These are phyloP conservation scores for Hermaeophaga mercurialis DNA, from an alignment of 2,888 invertebrate genomes.

Conservation along the genomic window DNA sequence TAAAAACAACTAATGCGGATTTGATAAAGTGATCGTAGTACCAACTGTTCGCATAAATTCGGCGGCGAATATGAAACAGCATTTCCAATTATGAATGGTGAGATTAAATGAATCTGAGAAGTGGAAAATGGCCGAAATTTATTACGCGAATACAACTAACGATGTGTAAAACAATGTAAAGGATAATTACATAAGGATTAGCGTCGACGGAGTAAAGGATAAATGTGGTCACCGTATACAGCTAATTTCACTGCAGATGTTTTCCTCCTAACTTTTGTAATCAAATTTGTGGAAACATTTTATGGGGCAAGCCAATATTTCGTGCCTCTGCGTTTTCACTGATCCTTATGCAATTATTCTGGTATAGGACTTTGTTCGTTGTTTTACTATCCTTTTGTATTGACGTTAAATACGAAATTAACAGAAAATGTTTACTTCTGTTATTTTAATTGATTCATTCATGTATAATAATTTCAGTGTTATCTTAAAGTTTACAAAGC, in stretches of 20 bases:
- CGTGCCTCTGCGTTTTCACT: too few species aligned
- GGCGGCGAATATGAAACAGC: conserved; percentile 22
- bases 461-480: too few species aligned
- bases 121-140: conserved; percentile 24
- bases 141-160: conserved; percentile 31
- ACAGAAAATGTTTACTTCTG: too few species aligned
- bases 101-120: conserved; percentile 29
- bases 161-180: conserved; percentile 32
- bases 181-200: conserved; percentile 33
- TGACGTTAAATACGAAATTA: too few species aligned
- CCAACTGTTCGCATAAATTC: too few species aligned
- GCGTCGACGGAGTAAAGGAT: conserved; percentile 28
- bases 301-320: neutral
- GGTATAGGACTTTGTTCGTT: too few species aligned
- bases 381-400: too few species aligned
- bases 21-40: too few species aligned
- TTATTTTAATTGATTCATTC: too few species aligned
- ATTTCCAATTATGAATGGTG: conserved; percentile 26
- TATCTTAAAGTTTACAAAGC: too few species aligned
- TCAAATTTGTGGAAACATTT: conserved; percentile 18
- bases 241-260: conserved; percentile 29
- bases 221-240: conserved; percentile 26
- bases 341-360: too few species aligned
- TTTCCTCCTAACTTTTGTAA: conserved; percentile 25
- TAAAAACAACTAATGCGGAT: too few species aligned